A percentile compares a stretch with the other conserved stretches of the same genome.
phyloP scores from a whole-genome alignment of 2,113 vertebrate species.

The Oostethus manadensis region DNA sequence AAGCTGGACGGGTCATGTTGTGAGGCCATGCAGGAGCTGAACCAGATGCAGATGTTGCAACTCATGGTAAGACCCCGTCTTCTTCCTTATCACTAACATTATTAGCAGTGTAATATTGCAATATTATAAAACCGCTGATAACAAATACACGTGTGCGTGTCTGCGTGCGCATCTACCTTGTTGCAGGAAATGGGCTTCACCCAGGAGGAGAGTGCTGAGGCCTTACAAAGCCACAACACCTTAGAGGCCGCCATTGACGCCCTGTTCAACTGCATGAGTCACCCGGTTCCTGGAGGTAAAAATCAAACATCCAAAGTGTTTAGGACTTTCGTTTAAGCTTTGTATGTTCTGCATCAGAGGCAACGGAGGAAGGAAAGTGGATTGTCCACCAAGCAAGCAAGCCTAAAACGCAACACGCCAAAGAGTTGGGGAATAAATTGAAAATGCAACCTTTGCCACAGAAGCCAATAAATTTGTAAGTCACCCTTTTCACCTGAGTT shows the following conservation, averaged over 20 bases:
- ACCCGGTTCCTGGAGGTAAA: not conserved
- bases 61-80: slow-evolving; percentile 52
- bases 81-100: not conserved
- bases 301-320: not conserved
- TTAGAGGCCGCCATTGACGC: slow-evolving; percentile 64
- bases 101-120: not conserved
- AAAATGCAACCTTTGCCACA: not conserved
- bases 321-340: not conserved
- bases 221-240: slow-evolving; percentile 57
- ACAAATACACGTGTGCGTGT: not conserved
- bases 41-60: slow-evolving; percentile 66
- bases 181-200: slow-evolving; percentile 71
- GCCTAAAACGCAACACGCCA: slow-evolving; percentile 12
- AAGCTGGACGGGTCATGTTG: slow-evolving; percentile 35
- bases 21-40: slow-evolving; percentile 70
- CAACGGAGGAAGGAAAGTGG: slow-evolving; percentile 30
- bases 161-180: not conserved
- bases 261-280: slow-evolving; percentile 38
- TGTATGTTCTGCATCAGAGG: slow-evolving; percentile 5
- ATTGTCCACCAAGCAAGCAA: slow-evolving; percentile 4
- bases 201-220: slow-evolving; percentile 61
- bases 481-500: not conserved
- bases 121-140: no score
- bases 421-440: not conserved
- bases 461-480: slow-evolving; percentile 34